phyloP scores from a whole-genome alignment of 1,140 invertebrate genomes.

The Tetramorium simillimum region DNA sequence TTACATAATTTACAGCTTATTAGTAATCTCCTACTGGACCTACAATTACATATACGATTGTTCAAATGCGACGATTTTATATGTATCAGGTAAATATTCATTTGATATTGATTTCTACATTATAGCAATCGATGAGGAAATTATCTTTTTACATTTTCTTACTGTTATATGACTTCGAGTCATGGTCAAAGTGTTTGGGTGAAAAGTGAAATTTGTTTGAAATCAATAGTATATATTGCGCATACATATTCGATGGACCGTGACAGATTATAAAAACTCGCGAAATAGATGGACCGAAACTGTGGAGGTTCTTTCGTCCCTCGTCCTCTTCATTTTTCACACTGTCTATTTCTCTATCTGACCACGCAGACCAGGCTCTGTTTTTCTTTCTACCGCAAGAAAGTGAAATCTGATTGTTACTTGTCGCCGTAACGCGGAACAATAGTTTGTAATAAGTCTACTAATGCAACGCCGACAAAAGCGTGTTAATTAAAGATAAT shows the following conservation, averaged over 20 bases:
- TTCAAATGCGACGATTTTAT: not conserved
- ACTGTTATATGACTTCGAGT: not conserved
- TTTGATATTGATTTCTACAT: not conserved
- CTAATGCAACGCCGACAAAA: not conserved
- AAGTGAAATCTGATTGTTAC: slow-evolving; percentile 33
- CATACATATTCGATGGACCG: not conserved
- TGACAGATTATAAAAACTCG: slow-evolving; percentile 13
- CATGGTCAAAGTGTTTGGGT: not conserved
- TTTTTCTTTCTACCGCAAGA: slow-evolving; percentile 36
- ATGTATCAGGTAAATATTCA: not conserved
- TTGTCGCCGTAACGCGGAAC: not conserved
- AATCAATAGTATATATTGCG: not conserved
- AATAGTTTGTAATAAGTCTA: not conserved
- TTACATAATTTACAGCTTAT: not conserved
- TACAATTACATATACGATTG: not conserved
- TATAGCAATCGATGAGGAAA: not conserved
- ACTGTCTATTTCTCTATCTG: not conserved
- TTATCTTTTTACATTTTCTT: not conserved
- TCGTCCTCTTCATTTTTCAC: slow-evolving; percentile 4
- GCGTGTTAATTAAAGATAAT: not conserved
- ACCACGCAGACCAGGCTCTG: not conserved
- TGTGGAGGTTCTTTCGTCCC: slow-evolving; percentile 5
- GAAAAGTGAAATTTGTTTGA: slow-evolving; percentile 28
- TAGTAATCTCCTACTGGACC: not conserved
- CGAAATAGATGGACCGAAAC: slow-evolving; percentile 1